Conservation (phyloP, 2,113 vertebrate genomes). For the Thinocorus orbignyianus region DNA sequence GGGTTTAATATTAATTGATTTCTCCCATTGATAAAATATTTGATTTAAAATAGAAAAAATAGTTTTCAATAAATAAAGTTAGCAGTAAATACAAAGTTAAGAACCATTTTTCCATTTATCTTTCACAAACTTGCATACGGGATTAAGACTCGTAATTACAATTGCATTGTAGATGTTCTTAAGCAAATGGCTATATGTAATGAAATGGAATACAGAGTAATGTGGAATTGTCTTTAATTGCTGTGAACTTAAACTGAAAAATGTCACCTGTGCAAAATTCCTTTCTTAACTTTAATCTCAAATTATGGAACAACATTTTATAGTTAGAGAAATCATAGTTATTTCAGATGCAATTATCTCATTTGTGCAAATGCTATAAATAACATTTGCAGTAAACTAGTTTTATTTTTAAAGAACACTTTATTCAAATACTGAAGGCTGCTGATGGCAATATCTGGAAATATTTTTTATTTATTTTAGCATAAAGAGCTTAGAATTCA, state of each 20-base stretch:
- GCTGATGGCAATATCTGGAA: too few species aligned
- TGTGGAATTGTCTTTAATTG: neutral
- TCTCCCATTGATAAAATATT: neutral
- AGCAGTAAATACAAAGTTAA: neutral
- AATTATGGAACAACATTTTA: neutral
- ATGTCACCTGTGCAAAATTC: neutral
- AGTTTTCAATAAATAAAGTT: neutral
- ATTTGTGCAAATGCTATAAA: neutral
- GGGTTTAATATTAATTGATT: neutral
- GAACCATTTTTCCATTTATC: neutral
- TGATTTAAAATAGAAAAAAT: neutral
- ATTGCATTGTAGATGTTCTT: neutral
- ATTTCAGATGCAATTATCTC: too few species aligned
- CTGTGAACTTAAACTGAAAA: neutral
- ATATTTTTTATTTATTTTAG: too few species aligned
- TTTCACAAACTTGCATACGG: neutral
- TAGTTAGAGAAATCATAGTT: too few species aligned
- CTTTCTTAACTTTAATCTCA: neutral
- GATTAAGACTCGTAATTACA: neutral
- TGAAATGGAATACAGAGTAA: neutral
- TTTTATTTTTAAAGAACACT: neutral
- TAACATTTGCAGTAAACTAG: neutral
- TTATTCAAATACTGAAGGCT: neutral
- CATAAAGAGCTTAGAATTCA: neutral
- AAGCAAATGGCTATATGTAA: neutral